Evolutionary conservation across 2,888 invertebrate genomes (phyloP).

Genomic region (Zhuqinia jingwanae): DNA sequence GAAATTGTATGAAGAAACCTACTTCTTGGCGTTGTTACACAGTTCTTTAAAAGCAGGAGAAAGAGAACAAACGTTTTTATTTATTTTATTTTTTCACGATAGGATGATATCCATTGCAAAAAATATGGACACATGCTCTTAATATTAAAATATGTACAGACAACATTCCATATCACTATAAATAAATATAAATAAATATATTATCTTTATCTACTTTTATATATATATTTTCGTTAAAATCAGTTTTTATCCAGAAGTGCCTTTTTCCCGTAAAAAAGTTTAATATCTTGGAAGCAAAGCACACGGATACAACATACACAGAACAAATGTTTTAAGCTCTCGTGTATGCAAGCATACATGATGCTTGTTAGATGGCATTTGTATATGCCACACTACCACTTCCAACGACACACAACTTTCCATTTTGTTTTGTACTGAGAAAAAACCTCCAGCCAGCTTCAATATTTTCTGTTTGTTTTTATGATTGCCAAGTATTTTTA

Average conservation of each 20-base stretch:
- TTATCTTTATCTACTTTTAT: too few relatives aligned
- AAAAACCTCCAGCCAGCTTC: not conserved
- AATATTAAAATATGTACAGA: too few relatives aligned
- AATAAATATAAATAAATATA: too few relatives aligned
- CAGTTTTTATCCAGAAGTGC: too few relatives aligned
- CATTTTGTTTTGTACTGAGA: not conserved
- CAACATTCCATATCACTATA: too few relatives aligned
- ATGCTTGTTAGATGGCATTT: not conserved
- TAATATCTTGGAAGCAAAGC: too few relatives aligned
- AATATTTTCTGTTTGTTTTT: conserved; percentile 43
- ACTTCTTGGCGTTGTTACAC: not conserved
- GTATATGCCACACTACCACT: not conserved
- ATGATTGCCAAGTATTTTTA: conserved; percentile 21
- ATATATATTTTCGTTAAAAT: too few relatives aligned
- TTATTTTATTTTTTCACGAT: not conserved
- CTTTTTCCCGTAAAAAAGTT: too few relatives aligned
- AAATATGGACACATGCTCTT: too few relatives aligned
- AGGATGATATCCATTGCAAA: too few relatives aligned
- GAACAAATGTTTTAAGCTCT: not conserved
- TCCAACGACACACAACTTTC: not conserved
- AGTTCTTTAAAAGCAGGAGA: not conserved
- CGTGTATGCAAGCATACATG: not conserved
- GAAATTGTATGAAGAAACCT: conserved; percentile 58
- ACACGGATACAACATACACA: too few relatives aligned
- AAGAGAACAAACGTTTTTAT: not conserved